Evolutionary conservation across 2,888 invertebrate species (phyloP).

Genomic region (Acleris literana): DNA sequence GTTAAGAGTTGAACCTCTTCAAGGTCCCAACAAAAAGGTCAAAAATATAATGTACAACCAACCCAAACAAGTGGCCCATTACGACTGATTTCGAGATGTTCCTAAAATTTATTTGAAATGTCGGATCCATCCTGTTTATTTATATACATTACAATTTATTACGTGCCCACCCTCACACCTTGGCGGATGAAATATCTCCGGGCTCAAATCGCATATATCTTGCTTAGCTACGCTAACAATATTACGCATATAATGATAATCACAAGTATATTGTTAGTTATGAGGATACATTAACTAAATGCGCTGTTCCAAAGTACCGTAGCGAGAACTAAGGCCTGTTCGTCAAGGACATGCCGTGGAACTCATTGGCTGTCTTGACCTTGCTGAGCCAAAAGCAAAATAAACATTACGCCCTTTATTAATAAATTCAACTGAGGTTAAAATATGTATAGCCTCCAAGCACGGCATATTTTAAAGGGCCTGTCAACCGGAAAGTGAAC

Average conservation of each 20-base stretch:
- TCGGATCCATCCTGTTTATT: conserved; percentile 8
- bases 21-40: too few relatives aligned
- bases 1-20: too few relatives aligned
- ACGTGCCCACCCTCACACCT: conserved; percentile 9
- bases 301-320: conserved; percentile 25
- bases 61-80: too few relatives aligned
- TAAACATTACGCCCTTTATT: conserved; percentile 24
- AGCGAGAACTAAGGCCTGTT: conserved; percentile 19
- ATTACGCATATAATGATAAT: conserved; percentile 35
- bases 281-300: conserved; percentile 35
- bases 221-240: conserved; percentile 33
- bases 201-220: conserved; percentile 24
- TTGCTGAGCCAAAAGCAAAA: conserved; percentile 19
- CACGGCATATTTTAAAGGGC: conserved; percentile 20
- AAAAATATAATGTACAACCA: too few relatives aligned
- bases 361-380: conserved; percentile 27
- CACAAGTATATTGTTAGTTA: conserved; percentile 37
- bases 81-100: too few relatives aligned
- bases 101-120: conserved; percentile 8
- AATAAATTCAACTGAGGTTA: conserved; percentile 5
- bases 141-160: conserved; percentile 2
- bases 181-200: conserved; percentile 20
- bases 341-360: conserved; percentile 21
- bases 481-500: conserved; percentile 1
- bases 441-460: conserved; percentile 11